Percentiles rank a stretch among this genome's conserved stretches.
Conservation (phyloP, 2,888 invertebrate species). For the Horisme vitalbata region DNA sequence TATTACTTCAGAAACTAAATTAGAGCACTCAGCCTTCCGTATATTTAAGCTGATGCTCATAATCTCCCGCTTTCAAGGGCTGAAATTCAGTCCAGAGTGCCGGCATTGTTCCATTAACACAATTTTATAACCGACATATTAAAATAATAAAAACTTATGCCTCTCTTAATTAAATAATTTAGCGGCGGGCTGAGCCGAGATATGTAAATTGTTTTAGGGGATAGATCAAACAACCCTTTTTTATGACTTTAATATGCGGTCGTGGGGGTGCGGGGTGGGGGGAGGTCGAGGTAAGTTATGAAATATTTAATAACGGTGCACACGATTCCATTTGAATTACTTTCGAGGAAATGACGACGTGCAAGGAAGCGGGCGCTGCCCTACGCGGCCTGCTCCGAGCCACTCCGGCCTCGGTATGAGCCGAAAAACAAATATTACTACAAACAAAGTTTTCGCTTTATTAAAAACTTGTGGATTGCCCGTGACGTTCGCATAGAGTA, state of each 20-base stretch:
- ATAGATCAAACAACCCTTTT: constrained; percentile 84
- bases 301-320: constrained; percentile 83
- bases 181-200: constrained; percentile 80
- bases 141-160: constrained; percentile 84
- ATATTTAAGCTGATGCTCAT: constrained; percentile 61
- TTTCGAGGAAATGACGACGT: constrained; percentile 81
- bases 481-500: constrained; percentile 23
- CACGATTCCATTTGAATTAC: constrained; percentile 83
- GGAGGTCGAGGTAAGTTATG: constrained; percentile 76
- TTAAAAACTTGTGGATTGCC: constrained; percentile 43
- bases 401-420: constrained; percentile 46
- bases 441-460: constrained; percentile 61
- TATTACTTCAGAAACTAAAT: constrained; percentile 49
- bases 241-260: constrained; percentile 84
- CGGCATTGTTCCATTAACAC: constrained; percentile 79
- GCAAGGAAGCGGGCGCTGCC: constrained; percentile 55
- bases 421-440: constrained; percentile 58
- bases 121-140: constrained; percentile 82
- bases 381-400: constrained; percentile 27
- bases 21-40: constrained; percentile 50
- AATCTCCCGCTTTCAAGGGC: constrained; percentile 62
- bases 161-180: constrained; percentile 84
- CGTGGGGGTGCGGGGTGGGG: constrained; percentile 58
- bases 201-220: constrained; percentile 84
- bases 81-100: constrained; percentile 65